A percentile compares a stretch with the other conserved stretches of the same genome.
These are phyloP conservation scores for Pangasius sanitwongsei DNA, from an alignment of 2,797 vertebrate species.

Conservation along the genomic window DNA sequence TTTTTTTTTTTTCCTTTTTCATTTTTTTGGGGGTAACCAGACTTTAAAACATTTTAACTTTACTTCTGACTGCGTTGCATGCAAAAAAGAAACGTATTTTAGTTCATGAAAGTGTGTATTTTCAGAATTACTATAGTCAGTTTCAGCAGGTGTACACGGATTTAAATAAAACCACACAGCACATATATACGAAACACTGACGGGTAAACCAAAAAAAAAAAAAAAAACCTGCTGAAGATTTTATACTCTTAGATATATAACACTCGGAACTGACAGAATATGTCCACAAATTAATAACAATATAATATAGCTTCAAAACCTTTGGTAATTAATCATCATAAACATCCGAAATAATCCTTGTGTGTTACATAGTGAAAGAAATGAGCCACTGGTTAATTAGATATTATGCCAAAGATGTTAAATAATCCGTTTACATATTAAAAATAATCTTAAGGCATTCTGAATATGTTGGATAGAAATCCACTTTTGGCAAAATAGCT, in stretches of 20 bases:
- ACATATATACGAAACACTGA: background rate
- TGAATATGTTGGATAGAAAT: too few relatives aligned
- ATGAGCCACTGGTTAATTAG: too few relatives aligned
- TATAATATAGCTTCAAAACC: background rate
- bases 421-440: too few relatives aligned
- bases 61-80: background rate
- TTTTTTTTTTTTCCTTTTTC: too few relatives aligned
- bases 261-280: background rate
- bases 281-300: background rate
- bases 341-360: too few relatives aligned
- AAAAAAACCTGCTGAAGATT: background rate
- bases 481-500: too few relatives aligned
- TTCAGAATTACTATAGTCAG: background rate
- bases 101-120: background rate
- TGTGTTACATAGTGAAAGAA: too few relatives aligned
- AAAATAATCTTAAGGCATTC: too few relatives aligned
- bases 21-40: too few relatives aligned
- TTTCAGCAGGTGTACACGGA: conserved; percentile 1
- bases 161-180: background rate
- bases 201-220: too few relatives aligned
- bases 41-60: too few relatives aligned
- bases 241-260: background rate
- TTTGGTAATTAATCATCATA: background rate
- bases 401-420: too few relatives aligned
- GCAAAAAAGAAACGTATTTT: background rate